Percentiles rank a stretch among this genome's conserved stretches.
Conservation (phyloP, 2,797 vertebrate genomes). For the Odontamblyopus lacepedii region DNA sequence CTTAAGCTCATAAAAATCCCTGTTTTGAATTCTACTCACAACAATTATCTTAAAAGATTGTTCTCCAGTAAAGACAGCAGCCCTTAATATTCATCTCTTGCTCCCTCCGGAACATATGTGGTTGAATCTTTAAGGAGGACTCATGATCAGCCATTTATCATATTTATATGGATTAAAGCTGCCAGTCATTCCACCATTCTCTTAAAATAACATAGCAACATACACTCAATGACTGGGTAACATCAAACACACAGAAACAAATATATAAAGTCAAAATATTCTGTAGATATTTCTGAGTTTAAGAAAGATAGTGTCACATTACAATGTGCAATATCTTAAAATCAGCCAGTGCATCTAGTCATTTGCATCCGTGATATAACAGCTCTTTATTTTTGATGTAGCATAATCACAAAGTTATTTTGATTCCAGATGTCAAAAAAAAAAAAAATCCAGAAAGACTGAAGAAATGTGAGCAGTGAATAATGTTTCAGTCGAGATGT, state of each 20-base stretch:
- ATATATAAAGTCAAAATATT: neutral
- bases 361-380: too few relatives aligned
- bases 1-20: conserved; percentile 39
- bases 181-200: too few relatives aligned
- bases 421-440: conserved; percentile 1
- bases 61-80: conserved; percentile 32
- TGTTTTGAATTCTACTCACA: conserved; percentile 50
- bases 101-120: too few relatives aligned
- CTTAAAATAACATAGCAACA: too few relatives aligned
- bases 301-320: neutral
- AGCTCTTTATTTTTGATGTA: too few relatives aligned
- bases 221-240: too few relatives aligned
- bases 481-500: neutral
- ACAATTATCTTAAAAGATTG: conserved; percentile 40
- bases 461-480: conserved; percentile 8
- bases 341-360: neutral
- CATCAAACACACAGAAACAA: too few relatives aligned
- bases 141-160: too few relatives aligned
- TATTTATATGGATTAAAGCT: too few relatives aligned
- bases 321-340: neutral
- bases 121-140: too few relatives aligned
- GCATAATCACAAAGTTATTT: neutral
- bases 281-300: neutral
- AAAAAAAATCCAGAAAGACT: conserved; percentile 15
- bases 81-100: conserved; percentile 1